phyloP scores from a whole-genome alignment of 2,113 vertebrate genomes.

The Balaeniceps rex region DNA sequence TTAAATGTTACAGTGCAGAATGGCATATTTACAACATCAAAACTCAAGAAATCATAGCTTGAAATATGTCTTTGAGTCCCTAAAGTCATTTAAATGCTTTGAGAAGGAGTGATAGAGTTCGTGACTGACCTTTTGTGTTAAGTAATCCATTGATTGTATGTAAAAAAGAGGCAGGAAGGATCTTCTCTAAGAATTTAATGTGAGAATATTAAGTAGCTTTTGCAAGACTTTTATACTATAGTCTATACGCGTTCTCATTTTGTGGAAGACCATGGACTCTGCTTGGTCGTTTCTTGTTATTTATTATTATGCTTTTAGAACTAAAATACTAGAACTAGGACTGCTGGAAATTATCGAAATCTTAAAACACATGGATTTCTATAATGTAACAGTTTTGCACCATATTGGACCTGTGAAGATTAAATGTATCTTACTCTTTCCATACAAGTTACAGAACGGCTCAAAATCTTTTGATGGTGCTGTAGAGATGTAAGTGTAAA shows the following conservation, averaged over 20 bases:
- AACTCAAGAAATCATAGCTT: neutral
- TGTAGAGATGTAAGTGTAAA: neutral
- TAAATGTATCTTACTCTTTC: neutral
- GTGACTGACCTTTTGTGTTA: slow-evolving; percentile 8
- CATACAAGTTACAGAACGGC: neutral
- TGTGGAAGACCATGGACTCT: neutral
- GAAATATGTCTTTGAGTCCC: neutral
- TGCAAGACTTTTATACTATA: neutral
- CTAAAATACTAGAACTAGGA: neutral
- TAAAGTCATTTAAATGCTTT: slow-evolving; percentile 4
- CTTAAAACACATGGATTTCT: neutral
- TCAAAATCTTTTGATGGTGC: neutral
- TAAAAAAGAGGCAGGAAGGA: neutral
- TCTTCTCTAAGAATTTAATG: neutral
- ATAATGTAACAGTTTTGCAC: neutral
- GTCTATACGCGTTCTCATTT: neutral
- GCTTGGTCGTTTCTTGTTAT: neutral
- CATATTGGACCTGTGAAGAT: neutral
- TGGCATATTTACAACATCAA: neutral
- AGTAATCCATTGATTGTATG: slow-evolving; percentile 17
- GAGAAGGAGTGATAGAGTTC: neutral
- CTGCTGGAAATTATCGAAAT: neutral
- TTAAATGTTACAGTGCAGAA: neutral
- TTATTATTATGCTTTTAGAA: neutral
- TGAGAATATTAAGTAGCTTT: neutral